These are phyloP conservation scores for Muntiacus reevesi DNA, from an alignment of 2,113 vertebrate species.

Conservation along the genomic window DNA sequence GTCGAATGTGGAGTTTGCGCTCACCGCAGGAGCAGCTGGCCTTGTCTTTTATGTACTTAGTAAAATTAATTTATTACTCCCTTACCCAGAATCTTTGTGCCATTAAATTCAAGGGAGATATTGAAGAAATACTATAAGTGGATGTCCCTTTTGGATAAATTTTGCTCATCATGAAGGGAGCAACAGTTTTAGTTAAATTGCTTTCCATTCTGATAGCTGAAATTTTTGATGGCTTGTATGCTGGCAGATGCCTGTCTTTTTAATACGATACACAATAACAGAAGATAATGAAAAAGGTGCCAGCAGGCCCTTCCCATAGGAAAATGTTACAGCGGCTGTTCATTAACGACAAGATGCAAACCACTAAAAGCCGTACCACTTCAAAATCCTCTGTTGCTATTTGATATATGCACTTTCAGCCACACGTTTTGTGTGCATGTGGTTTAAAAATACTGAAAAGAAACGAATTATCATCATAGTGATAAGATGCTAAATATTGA, in stretches of 20 bases:
- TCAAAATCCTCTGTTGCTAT: slow-evolving; percentile 41
- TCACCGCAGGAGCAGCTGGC: slow-evolving; percentile 48
- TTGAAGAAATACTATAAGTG: slow-evolving; percentile 28
- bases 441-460: background rate
- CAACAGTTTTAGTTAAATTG: slow-evolving; percentile 53
- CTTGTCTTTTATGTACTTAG: slow-evolving; percentile 68
- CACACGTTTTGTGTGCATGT: background rate
- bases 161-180: slow-evolving; percentile 12
- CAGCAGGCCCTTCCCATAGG: slow-evolving; percentile 77
- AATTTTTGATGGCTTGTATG: slow-evolving; percentile 75
- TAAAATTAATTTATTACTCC: slow-evolving; percentile 66
- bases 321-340: slow-evolving; percentile 84
- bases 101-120: slow-evolving; percentile 38
- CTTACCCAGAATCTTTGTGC: slow-evolving; percentile 36
- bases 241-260: slow-evolving; percentile 84
- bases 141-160: background rate
- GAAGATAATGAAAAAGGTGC: slow-evolving; percentile 83
- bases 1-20: slow-evolving; percentile 3
- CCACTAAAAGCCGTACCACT: slow-evolving; percentile 52
- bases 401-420: background rate
- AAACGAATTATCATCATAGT: background rate
- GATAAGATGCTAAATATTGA: background rate
- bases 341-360: slow-evolving; percentile 93
- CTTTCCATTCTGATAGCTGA: slow-evolving; percentile 71
- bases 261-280: slow-evolving; percentile 81